Evolutionary conservation across 2,888 invertebrate species (phyloP), one percentile per base, ranked within the genome.

Genomic region (Eledona agricola): DNA sequence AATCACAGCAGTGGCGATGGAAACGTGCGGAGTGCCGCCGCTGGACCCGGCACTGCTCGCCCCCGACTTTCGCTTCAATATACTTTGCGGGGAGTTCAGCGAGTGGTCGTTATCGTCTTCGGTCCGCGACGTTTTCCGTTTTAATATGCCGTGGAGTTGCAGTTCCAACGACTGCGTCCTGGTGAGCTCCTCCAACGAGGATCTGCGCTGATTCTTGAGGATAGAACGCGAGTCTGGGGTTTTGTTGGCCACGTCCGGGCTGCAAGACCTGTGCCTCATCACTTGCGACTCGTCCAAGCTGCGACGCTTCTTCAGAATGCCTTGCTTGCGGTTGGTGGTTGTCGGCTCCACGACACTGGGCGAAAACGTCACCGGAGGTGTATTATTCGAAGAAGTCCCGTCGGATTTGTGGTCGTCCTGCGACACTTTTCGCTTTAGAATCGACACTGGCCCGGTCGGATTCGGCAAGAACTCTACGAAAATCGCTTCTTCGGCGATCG

Each of bases 241-340:
- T 58, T 79, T 81, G 65, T 83, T 82, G 6, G 83, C 83, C 25
- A 85, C 83, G 67, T 87, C 87, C 1, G 87, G 87, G 52, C 87
- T 87, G 62, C 85, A 86, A 45, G 86, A 87, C 40, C 87, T 79
- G 60, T 85, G 81, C 28, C 86, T 77, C 57, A 85, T 79, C 40
- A 87, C 87, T 73, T 87, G 85, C 12, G 84, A 86, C 71, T 92
- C 92, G 63, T 92, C 91, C 60, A 92, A 78, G 68, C 91, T 91
- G 47, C 89, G 84, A 17, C 90, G 85, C 77, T 91, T 92, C 75
- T 91, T 92, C 58, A 90, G 79, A 69, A 91, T 92, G 29, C 90
- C 90, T 73, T 89, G 89, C 43, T 86, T 84, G 59, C 86, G 83
- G 56, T 80, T 78, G 43, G 79, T 80, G 19, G 80, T 78, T 47